Evolutionary conservation across 2,113 vertebrate species (phyloP), one percentile per base, ranked within the genome.

Genomic region (Lagenorhynchus albirostris): DNA sequence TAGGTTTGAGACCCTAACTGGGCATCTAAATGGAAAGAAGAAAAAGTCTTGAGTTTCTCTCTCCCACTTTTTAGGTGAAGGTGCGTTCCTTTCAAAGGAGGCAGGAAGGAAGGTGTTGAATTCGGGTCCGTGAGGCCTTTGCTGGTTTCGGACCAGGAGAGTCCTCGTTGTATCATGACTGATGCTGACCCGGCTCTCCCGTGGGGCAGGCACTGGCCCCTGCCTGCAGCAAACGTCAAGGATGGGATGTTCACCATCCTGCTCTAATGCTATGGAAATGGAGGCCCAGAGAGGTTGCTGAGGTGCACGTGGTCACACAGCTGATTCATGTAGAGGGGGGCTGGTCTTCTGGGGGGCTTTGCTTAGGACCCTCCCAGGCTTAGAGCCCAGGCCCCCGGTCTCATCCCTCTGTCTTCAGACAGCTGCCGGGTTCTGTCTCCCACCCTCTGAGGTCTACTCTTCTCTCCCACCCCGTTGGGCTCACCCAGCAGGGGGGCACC

Each of bases 161-260:
- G 41, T 50, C n/a, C n/a, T 44, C 25, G 13, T 53, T 53, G 53
- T 1, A 44, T 44, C 70, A 20, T 0, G 2, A 23, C 71, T n/a
- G 21, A 15, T 1, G 0, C 10, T 8, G 14, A 41, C 7, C 50
- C 50, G 50, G 6, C 12, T 33, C 44, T 82, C 31, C n/a, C 1
- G 0, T 6, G 17, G 10, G 17, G 31, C 5, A 2, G 31, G 70
- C 2, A 1, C 21, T n/a, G 2, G 8, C 60, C 84, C 2, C 6
- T 1, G 44, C 53, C 58, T 29, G 13, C 6, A 31, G 85, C 7
- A 8, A 31, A 26, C 0, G 0, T 38, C 63, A 55, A 55, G 41
- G 31, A 44, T 26, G 8, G 70, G 47, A 21, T 20, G 63, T 53
- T 65, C 2, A 8, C 29, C 23, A 5, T 47, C 31, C 58, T 18